A percentile compares a stretch with the other conserved stretches of the same genome.
phyloP scores from a whole-genome alignment of 2,113 vertebrate species.

The Apodemus sylvaticus region DNA sequence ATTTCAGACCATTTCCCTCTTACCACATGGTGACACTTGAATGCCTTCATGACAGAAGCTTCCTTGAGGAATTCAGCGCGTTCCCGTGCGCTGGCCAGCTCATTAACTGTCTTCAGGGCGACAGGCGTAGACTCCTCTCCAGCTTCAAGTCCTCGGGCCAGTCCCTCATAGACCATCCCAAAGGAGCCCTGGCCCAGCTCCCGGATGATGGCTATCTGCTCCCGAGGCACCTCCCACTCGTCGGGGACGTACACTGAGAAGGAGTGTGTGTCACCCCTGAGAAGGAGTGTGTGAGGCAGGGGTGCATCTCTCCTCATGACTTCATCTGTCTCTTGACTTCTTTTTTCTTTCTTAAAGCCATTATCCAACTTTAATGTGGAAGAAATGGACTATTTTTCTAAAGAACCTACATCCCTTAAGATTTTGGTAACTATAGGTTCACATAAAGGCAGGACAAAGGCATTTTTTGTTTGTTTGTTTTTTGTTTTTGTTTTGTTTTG shows the following conservation, averaged over 20 bases:
- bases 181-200: slow-evolving; percentile 91
- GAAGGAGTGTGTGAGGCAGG: not conserved
- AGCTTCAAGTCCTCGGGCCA: slow-evolving; percentile 79
- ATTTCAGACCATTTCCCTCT: not conserved
- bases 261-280: not conserved
- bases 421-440: slow-evolving; percentile 51
- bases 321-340: not conserved
- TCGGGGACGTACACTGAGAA: slow-evolving; percentile 87
- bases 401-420: slow-evolving; percentile 63
- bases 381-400: slow-evolving; percentile 70
- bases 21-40: slow-evolving; percentile 90
- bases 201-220: slow-evolving; percentile 86
- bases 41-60: slow-evolving; percentile 91
- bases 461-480: too few species aligned
- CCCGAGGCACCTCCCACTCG: slow-evolving; percentile 89
- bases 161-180: slow-evolving; percentile 90
- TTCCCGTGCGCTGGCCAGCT: slow-evolving; percentile 86
- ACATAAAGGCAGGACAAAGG: slow-evolving; percentile 79
- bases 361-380: slow-evolving; percentile 61
- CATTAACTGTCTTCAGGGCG: slow-evolving; percentile 90
- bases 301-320: not conserved
- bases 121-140: slow-evolving; percentile 84
- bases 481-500: too few species aligned
- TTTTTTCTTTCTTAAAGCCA: not conserved
- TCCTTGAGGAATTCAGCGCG: slow-evolving; percentile 90